Base-by-base conservation (phyloP, 2,113 vertebrate genomes). In the Polyodon spathula region DNA sequence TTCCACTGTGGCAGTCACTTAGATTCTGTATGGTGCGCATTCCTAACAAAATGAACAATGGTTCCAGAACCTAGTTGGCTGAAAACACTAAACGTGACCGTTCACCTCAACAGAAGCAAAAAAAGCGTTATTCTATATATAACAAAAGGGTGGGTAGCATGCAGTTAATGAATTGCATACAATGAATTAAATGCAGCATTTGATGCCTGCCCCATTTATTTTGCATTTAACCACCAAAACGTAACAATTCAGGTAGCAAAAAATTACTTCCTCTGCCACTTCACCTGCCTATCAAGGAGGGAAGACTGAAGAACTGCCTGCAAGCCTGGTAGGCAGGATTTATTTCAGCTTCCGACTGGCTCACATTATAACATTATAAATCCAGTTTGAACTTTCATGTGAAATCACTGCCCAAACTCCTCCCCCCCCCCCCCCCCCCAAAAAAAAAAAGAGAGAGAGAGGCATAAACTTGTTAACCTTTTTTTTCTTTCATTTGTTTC, bases 251-350 rank as follows among this genome's bases (percentile, higher is more conserved):
- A 17, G 11, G 8, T 16, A 6, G 10, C 4, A 42, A 4, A 12
- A 58, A 43, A 4, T 2, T 27, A 27, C 3, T 27, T 27, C 27
- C 27, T 27, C 27, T 27, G 27, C 27, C 27, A 1, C 3, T 27
- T 27, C 27, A 27, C 27, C 27, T 27, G 27, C 2, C 27, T 27
- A 27, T 27, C 27, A 27, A 27, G 27, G 27, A 2, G 27, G 27
- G 27, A 27, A 27, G 27, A 27, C 27, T 27, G 27, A 27, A 27
- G 27, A 27, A 27, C 27, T 3, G 27, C 27, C 27, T 27, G 27
- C 27, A 27, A 76, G 71, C 69, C 73, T 69, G 74, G 71, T 79
- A 68, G 58, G 71, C 16, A 73, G 71, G 76, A 74, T 39, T 50
- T 61, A 57, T 46, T 55, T 37, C 44, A n/a, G 27, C 56, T 38